These are phyloP conservation scores for Bombus pyrosoma DNA, from an alignment of 1,140 invertebrate genomes.

Conservation along the genomic window DNA sequence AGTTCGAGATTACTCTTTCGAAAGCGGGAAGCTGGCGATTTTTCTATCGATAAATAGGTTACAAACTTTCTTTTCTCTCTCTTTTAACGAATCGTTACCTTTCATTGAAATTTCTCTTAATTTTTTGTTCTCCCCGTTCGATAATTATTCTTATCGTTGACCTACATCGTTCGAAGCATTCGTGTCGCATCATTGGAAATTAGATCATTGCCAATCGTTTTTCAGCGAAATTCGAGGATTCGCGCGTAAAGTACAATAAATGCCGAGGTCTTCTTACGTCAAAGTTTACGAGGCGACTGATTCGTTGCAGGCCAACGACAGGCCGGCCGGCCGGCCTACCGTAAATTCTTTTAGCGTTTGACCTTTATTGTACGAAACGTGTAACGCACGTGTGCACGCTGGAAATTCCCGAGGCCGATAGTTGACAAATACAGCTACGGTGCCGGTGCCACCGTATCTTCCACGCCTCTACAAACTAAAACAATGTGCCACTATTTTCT, in stretches of 20 bases:
- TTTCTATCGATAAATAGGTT: not conserved
- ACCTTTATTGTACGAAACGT: slow-evolving; percentile 61
- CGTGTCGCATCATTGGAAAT: not conserved
- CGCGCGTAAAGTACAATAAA: not conserved
- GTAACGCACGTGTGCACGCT: slow-evolving; percentile 58
- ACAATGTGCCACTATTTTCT: slow-evolving; percentile 47
- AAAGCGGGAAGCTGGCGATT: not conserved
- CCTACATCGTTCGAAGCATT: not conserved
- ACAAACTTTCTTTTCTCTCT: no score
- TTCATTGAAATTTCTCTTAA: no score
- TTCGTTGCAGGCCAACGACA: slow-evolving; percentile 21
- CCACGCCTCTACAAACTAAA: slow-evolving; percentile 47
- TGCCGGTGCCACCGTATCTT: slow-evolving; percentile 18
- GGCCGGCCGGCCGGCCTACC: slow-evolving; percentile 4
- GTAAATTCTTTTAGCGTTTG: slow-evolving; percentile 42
- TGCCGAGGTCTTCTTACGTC: slow-evolving; percentile 25
- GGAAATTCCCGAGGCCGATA: slow-evolving; percentile 20
- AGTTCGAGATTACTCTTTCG: not conserved
- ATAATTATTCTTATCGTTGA: no score
- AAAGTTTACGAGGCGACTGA: slow-evolving; percentile 35
- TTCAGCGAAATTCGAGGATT: not conserved
- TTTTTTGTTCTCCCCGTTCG: no score
- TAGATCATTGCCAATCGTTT: not conserved
- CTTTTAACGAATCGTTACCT: no score
- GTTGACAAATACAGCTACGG: slow-evolving; percentile 48